A percentile compares a stretch with the other conserved stretches of the same genome.
Evolutionary conservation across 2,888 invertebrate genomes (phyloP).

Genomic region (Formica aserva): DNA sequence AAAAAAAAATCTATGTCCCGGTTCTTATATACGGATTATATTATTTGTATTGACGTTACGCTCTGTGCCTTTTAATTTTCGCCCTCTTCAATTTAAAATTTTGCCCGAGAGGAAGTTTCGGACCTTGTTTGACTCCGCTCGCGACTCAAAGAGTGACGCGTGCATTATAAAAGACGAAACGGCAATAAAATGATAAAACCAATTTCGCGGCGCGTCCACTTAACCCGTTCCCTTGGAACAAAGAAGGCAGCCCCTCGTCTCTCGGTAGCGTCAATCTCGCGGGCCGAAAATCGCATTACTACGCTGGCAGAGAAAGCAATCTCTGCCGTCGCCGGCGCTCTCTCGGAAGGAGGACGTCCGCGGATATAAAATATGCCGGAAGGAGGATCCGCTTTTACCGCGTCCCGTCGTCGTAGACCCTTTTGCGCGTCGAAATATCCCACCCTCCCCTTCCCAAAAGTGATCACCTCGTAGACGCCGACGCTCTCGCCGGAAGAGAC

Average conservation of each 20-base stretch:
- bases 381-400: constrained; percentile 50
- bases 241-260: constrained; percentile 51
- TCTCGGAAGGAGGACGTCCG: constrained; percentile 60
- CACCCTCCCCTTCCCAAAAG: constrained; percentile 59
- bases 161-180: constrained; percentile 26
- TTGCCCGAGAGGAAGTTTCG: background rate
- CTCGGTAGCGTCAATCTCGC: constrained; percentile 61
- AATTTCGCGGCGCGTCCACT: constrained; percentile 63
- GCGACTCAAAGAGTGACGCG: constrained; percentile 33
- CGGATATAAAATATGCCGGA: constrained; percentile 69
- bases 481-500: constrained; percentile 67
- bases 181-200: constrained; percentile 35
- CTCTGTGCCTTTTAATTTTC: background rate
- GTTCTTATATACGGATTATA: background rate
- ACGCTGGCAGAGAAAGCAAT: constrained; percentile 70
- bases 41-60: background rate
- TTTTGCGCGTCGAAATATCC: constrained; percentile 67
- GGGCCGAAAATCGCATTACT: constrained; percentile 71
- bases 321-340: constrained; percentile 58
- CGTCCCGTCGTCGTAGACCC: constrained; percentile 63
- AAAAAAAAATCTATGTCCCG: background rate
- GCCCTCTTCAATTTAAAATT: background rate
- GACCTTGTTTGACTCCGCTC: background rate
- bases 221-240: constrained; percentile 67
- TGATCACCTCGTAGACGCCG: constrained; percentile 66